Percentiles rank a stretch among this genome's conserved stretches.
Evolutionary conservation across 37 sponge, comb jelly and placozoan genomes (phyloP).

Genomic region (Spongilla lacustris): DNA sequence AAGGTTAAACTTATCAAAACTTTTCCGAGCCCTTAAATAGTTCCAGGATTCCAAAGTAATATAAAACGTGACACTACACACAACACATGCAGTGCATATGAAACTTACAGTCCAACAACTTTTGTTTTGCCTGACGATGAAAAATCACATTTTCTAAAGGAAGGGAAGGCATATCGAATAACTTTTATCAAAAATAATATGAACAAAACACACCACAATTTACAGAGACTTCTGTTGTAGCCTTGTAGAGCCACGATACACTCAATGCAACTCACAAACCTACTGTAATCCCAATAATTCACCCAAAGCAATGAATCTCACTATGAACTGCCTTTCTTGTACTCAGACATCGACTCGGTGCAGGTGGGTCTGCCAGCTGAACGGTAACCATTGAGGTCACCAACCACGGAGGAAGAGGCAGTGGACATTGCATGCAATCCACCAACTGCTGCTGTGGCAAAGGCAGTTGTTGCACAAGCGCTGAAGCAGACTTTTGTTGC

Average conservation of each 20-base stretch:
- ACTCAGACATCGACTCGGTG: neutral
- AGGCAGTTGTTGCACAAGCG: neutral
- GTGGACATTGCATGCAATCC: slow-evolving; percentile 31
- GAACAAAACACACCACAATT: too few relatives aligned
- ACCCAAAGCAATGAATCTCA: neutral
- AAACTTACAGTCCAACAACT: neutral
- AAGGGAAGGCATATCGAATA: neutral
- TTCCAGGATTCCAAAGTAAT: too few relatives aligned
- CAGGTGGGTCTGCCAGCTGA: slow-evolving; percentile 2
- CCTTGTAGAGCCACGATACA: too few relatives aligned
- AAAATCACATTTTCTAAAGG: neutral
- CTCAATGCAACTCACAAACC: neutral
- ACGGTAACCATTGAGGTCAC: slow-evolving; percentile 37
- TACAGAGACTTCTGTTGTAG: too few relatives aligned
- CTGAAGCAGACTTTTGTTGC: neutral
- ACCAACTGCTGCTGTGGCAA: slow-evolving; percentile 35
- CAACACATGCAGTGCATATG: neutral
- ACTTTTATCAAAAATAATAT: neutral
- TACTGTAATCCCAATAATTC: neutral
- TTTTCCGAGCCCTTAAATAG: too few relatives aligned
- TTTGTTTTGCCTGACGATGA: neutral
- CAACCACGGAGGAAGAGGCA: slow-evolving; percentile 54
- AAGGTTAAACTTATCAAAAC: too few relatives aligned
- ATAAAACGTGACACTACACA: too few relatives aligned
- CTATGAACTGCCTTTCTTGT: neutral